Conservation (phyloP, 2,888 invertebrate genomes). For the Griposia aprilina region DNA sequence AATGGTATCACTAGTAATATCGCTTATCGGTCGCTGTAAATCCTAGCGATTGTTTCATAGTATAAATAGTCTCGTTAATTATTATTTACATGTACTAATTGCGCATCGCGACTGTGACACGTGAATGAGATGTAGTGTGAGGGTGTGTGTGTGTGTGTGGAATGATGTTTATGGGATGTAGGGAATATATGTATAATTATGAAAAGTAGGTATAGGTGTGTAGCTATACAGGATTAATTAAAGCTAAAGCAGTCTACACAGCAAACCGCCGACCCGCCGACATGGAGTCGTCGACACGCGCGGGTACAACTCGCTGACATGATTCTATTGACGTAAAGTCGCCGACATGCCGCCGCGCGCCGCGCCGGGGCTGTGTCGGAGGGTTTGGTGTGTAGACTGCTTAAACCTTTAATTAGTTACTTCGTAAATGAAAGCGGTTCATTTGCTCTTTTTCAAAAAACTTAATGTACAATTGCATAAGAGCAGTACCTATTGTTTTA, state of each 20-base stretch:
- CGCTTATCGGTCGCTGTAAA: slow-evolving; percentile 12
- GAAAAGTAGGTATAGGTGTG: not conserved
- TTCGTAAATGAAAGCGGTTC: not conserved
- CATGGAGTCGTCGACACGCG: too few species aligned
- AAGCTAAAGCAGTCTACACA: too few species aligned
- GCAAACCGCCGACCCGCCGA: too few species aligned
- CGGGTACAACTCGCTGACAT: too few species aligned
- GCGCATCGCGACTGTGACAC: slow-evolving; percentile 8
- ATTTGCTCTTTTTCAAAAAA: not conserved
- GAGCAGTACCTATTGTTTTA: not conserved
- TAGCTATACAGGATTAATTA: too few species aligned
- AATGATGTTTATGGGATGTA: not conserved
- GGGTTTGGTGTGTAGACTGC: too few species aligned
- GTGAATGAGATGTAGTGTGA: slow-evolving; percentile 2
- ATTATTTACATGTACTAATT: slow-evolving; percentile 33
- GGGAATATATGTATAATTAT: not conserved
- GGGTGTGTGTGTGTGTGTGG: too few species aligned
- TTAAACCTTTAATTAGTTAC: too few species aligned
- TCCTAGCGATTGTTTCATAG: slow-evolving; percentile 37
- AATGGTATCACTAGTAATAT: slow-evolving; percentile 31
- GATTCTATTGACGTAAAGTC: too few species aligned
- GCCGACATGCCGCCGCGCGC: too few species aligned
- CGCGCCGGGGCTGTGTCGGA: too few species aligned
- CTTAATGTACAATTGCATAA: not conserved
- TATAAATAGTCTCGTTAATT: slow-evolving; percentile 34